These are phyloP conservation scores for Lumbricus terrestris DNA, from an alignment of 2,888 invertebrate genomes.

Conservation along the genomic window DNA sequence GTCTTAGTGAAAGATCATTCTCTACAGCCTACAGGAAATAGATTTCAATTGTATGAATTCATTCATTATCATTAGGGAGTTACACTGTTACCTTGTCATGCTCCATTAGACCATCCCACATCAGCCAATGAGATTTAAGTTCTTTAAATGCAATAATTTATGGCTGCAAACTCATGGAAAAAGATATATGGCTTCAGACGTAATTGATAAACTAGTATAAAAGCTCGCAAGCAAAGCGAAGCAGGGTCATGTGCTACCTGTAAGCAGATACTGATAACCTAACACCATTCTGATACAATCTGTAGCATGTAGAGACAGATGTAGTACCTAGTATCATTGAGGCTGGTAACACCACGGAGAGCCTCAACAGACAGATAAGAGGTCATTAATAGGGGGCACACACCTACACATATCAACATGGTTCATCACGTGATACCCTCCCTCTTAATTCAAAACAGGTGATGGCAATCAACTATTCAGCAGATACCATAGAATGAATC, in stretches of 20 bases:
- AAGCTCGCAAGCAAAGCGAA: neutral
- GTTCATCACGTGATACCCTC: neutral
- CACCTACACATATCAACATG: too few relatives aligned
- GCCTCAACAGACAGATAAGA: neutral
- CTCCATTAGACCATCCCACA: neutral
- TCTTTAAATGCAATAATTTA: neutral
- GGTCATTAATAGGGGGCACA: neutral
- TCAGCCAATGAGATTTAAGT: neutral
- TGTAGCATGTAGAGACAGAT: neutral
- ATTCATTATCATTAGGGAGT: too few relatives aligned
- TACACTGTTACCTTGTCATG: too few relatives aligned
- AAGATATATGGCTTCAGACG: neutral
- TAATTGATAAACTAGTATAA: neutral
- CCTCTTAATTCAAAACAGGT: conserved; percentile 12
- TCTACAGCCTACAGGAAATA: too few relatives aligned
- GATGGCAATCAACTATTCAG: neutral
- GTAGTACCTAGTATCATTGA: neutral
- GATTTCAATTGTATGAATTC: too few relatives aligned
- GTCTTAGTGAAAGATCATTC: too few relatives aligned
- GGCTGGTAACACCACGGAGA: neutral
- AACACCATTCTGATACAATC: neutral
- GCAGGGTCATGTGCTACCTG: neutral
- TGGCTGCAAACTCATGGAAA: neutral
- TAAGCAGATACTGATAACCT: neutral
- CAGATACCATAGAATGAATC: neutral